Conservation (phyloP, 2,888 invertebrate species). For the Apamea crenata region DNA sequence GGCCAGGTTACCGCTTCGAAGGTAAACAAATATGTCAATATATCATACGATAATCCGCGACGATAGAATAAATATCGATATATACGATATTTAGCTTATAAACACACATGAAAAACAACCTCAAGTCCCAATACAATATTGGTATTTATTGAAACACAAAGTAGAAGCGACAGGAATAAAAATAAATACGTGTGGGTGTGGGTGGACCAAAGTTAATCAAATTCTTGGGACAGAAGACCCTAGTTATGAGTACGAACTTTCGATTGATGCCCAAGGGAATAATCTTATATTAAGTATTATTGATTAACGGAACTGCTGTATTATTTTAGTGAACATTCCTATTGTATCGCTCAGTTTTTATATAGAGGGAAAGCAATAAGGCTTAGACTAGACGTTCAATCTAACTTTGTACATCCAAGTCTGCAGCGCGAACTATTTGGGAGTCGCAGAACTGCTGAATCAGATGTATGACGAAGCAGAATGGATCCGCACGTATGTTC, state of each 20-base stretch:
- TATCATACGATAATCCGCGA: conserved; percentile 36
- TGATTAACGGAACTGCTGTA: conserved; percentile 37
- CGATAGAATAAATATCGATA: conserved; percentile 50
- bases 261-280: conserved; percentile 42
- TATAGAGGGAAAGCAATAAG: conserved; percentile 19
- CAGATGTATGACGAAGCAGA: conserved; percentile 48
- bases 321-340: conserved; percentile 25
- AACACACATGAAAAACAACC: conserved; percentile 46
- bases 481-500: conserved; percentile 32
- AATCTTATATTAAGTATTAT: conserved; percentile 32
- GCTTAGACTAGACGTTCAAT: conserved; percentile 48
- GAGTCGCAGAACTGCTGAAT: conserved; percentile 41
- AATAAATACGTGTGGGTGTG: conserved; percentile 35
- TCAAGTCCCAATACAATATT: conserved; percentile 43
- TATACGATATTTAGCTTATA: conserved; percentile 52
- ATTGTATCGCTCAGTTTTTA: conserved; percentile 13
- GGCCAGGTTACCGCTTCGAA: conserved; percentile 25
- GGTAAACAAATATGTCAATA: conserved; percentile 53
- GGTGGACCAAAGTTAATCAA: conserved; percentile 45
- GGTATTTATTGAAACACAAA: conserved; percentile 60
- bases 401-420: conserved; percentile 54
- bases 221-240: conserved; percentile 30
- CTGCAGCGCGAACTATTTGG: conserved; percentile 50
- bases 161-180: conserved; percentile 49
- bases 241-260: conserved; percentile 32